These are phyloP conservation scores for Pangasius krempfi DNA, from an alignment of 2,797 vertebrate genomes.

Conservation along the genomic window DNA sequence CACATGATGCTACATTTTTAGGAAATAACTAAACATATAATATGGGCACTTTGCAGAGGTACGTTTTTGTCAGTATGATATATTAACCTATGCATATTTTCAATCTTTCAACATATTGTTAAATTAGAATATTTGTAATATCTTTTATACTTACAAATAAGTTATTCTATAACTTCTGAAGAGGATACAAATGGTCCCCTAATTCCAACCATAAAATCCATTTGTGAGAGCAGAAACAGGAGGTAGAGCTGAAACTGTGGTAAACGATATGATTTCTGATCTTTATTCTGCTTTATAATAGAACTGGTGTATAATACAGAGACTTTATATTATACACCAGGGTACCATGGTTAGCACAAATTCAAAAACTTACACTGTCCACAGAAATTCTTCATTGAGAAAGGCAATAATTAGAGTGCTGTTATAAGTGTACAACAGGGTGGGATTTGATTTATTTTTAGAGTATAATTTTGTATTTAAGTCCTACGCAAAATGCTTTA, in stretches of 20 bases:
- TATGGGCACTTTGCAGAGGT: slow-evolving; percentile 49
- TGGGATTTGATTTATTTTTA: not conserved
- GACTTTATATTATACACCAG: not conserved
- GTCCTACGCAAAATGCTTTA: not conserved
- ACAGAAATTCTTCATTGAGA: not conserved
- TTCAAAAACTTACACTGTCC: not conserved
- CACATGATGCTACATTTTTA: not conserved
- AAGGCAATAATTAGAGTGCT: not conserved
- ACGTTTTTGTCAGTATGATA: slow-evolving; percentile 11
- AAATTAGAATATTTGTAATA: slow-evolving; percentile 39
- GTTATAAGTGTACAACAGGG: not conserved
- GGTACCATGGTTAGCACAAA: not conserved
- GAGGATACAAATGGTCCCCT: slow-evolving; percentile 42
- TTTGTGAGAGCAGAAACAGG: slow-evolving; percentile 25
- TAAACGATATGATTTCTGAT: not conserved
- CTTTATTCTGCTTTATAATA: not conserved
- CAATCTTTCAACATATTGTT: slow-evolving; percentile 28
- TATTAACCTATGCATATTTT: slow-evolving; percentile 31
- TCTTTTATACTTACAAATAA: slow-evolving; percentile 58
- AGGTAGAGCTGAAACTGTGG: slow-evolving; percentile 48
- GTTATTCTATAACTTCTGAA: slow-evolving; percentile 37
- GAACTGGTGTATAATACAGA: not conserved
- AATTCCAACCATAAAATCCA: slow-evolving; percentile 22
- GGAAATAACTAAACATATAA: slow-evolving; percentile 10
- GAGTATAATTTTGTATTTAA: not conserved